Evolutionary conservation across 2,888 invertebrate genomes (phyloP), one percentile per base, ranked within the genome.

Genomic region (Dasysyrphus albostriatus): DNA sequence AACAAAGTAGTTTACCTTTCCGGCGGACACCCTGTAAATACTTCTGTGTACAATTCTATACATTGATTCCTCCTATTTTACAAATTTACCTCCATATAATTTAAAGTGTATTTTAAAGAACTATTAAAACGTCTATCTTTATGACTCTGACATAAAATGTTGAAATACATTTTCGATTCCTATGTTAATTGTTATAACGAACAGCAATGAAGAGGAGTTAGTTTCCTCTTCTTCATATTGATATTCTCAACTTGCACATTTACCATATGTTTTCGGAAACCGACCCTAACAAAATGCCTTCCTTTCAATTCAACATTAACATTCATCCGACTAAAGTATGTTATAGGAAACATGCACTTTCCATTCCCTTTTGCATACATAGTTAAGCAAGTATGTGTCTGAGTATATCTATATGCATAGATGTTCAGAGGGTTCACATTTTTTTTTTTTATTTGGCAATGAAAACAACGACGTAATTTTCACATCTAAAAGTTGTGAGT

Each of bases 401-500:
- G 19, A 1, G 4, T 47, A 9, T 44, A n/a, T 47, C 0, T 51
- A 2, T 24, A 5, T 3, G 1, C 29, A 9, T 12, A 19, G 10
- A 49, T 19, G 7, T 14, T 16, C 16, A 47, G 9, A 24, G 42
- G 61, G 42, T 70, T 79, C 58, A 44, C 49, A 61, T 59, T 54
- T 69, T 51, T 59, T 80, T 24, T 80, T 59, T 51, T 59, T 80
- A 67, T 81, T 82, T 82, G 76, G 81, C 70, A 82, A 70, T 82
- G 81, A 82, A 82, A 76, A 70, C 42, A 70, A 82, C 81, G 69
- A 83, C 79, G 83, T 74, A 83, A 79, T 83, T 79, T 74, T 61
- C 32, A 51, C 39, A 37, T 74, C n/a, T 67, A 9, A 47, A 44
- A 76, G 76, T 70, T 74, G 47, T 39, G 73, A 70, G 19, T 34